Evolutionary conservation across 92 coral and sea anemone species (phyloP).

Genomic region (Siderastrea radians): DNA sequence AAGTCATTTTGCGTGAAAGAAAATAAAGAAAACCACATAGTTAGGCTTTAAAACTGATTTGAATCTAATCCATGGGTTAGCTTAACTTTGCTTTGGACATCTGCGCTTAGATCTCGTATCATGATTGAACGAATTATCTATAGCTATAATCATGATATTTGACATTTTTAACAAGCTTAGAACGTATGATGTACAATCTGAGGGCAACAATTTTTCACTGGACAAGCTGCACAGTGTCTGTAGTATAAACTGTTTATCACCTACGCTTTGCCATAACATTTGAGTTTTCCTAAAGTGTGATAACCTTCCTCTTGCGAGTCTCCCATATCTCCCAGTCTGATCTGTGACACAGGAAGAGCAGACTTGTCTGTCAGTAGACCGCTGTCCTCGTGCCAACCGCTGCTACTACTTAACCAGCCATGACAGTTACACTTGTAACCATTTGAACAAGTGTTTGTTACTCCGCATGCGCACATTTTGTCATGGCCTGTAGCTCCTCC

Average conservation of each 20-base stretch:
- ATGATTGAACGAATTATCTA: too few species aligned
- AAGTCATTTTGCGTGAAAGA: too few species aligned
- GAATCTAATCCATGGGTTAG: too few species aligned
- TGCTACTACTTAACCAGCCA: background rate
- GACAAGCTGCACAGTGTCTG: background rate
- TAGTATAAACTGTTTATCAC: background rate
- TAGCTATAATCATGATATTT: too few species aligned
- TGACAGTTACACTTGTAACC: constrained; percentile 55
- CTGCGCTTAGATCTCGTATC: too few species aligned
- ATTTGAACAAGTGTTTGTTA: constrained; percentile 56
- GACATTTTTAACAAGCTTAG: too few species aligned
- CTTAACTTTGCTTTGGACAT: too few species aligned
- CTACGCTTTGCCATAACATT: constrained; percentile 47
- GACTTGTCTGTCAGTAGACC: constrained; percentile 62
- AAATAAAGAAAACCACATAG: too few species aligned
- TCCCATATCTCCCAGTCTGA: constrained; percentile 43
- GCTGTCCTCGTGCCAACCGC: constrained; percentile 56
- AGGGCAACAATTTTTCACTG: background rate
- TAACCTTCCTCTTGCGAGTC: constrained; percentile 15
- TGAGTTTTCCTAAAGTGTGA: constrained; percentile 61
- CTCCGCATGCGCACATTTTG: constrained; percentile 75
- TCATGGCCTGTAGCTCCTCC: constrained; percentile 63
- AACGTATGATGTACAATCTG: too few species aligned
- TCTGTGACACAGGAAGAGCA: constrained; percentile 42
- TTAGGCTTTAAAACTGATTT: too few species aligned